Evolutionary conservation across 2,113 vertebrate species (phyloP), one percentile per base, ranked within the genome.

Genomic region (Nyctereutes procyonoides): DNA sequence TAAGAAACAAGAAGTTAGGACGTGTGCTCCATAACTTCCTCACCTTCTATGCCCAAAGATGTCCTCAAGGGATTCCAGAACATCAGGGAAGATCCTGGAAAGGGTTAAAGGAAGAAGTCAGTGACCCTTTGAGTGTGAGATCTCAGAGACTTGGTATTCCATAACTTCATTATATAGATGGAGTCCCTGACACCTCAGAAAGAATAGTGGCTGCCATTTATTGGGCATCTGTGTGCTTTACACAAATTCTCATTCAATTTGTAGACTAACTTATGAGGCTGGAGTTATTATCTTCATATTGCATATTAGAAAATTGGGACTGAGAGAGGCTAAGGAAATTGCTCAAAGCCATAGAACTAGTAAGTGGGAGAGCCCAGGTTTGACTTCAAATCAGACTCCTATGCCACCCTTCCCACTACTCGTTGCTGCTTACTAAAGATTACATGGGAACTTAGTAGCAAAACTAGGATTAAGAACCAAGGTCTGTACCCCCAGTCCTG

Each of bases 1-100:
- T 56, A 86, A 82, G 15, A 71, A 86, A 56, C 38, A 92, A 92
- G 87, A 87, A 92, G 76, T 43, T 62, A 67, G n/a, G 38, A 84
- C 43, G 12, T 76, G 14, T 80, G 83, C 53, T 62, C 43, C 62
- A 28, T 30, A 51, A 77, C 7, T 90, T 77, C n/a, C 77, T 81
- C 9, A 69, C 55, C 16, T 90, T 81, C 88, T 84, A 1, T 53
- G 43, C 38, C 74, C 30, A 65, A 16, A 90, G 43, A 26, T 90
- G 63, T 88, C 56, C 20, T 63, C 56, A 88, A 5, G 3, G 26
- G 30, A 35, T 60, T 38, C 43, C 14, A 56, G 3, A 24, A 55
- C 19, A 15, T 69, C 79, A 51, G 48, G 26, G 9, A 8, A 88
- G 13, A 51, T 48, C 28, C 13, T 77, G 43, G 43, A 51, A 77